A percentile compares a stretch with the other conserved stretches of the same genome.
Evolutionary conservation across 1,140 invertebrate genomes (phyloP).

Genomic region (Platyscapa corneri): DNA sequence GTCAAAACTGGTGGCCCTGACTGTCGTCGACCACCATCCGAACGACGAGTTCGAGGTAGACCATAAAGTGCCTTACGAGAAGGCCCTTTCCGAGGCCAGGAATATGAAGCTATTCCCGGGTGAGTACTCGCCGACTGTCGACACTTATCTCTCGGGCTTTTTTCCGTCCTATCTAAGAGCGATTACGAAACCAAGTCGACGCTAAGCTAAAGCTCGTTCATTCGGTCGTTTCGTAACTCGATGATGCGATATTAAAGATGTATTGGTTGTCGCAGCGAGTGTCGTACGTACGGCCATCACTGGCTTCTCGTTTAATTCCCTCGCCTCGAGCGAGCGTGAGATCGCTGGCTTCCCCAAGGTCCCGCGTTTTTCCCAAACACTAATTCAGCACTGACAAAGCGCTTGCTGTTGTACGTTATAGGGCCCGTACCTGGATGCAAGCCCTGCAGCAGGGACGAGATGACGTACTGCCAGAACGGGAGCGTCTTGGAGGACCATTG

Average conservation of each 20-base stretch:
- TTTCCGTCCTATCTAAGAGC: too few relatives aligned
- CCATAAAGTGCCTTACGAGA: conserved; percentile 64
- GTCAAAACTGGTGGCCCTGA: conserved; percentile 58
- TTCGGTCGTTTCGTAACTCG: background rate
- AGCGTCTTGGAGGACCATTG: conserved; percentile 82
- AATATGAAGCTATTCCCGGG: conserved; percentile 66
- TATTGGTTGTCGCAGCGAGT: too few relatives aligned
- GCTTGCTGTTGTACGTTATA: conserved; percentile 67
- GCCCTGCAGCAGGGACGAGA: conserved; percentile 77
- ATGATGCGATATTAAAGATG: background rate
- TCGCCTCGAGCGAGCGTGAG: background rate
- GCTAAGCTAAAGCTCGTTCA: background rate
- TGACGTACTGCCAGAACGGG: conserved; percentile 78
- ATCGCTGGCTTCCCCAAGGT: background rate
- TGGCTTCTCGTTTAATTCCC: too few relatives aligned
- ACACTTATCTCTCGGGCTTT: too few relatives aligned
- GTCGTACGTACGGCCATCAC: too few relatives aligned
- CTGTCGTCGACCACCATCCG: conserved; percentile 65
- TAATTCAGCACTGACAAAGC: too few relatives aligned
- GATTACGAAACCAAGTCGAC: too few relatives aligned
- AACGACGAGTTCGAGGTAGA: conserved; percentile 67
- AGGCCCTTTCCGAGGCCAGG: conserved; percentile 65
- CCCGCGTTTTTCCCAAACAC: too few relatives aligned
- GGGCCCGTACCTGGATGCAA: conserved; percentile 78
- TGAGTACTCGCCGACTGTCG: conserved; percentile 43